Evolutionary conservation across 2,113 vertebrate species (phyloP).

Genomic region (Toxotes jaculatrix): DNA sequence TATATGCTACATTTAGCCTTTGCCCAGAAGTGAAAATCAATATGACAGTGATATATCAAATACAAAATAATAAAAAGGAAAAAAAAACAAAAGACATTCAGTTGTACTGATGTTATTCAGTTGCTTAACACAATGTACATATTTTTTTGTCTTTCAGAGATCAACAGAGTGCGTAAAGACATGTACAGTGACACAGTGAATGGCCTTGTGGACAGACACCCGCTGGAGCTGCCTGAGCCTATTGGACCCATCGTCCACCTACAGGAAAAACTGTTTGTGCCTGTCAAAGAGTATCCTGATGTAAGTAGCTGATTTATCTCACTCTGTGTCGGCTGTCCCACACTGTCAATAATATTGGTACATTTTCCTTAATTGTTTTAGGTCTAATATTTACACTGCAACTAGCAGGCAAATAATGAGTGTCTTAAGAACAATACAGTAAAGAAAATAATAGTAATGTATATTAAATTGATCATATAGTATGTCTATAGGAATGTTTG

Average conservation of each 20-base stretch:
- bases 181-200: slow-evolving; percentile 89
- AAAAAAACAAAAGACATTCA: background rate
- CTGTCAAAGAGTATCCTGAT: slow-evolving; percentile 89
- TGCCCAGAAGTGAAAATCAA: slow-evolving; percentile 61
- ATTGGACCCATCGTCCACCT: slow-evolving; percentile 85
- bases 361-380: background rate
- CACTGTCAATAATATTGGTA: background rate
- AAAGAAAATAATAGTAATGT: background rate
- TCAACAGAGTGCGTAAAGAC: slow-evolving; percentile 89
- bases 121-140: slow-evolving; percentile 29
- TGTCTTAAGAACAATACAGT: background rate
- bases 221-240: slow-evolving; percentile 86
- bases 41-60: slow-evolving; percentile 58
- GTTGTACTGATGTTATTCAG: background rate
- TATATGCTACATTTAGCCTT: slow-evolving; percentile 59
- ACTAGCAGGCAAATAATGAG: background rate
- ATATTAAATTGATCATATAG: background rate
- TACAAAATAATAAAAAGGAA: background rate
- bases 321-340: background rate
- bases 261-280: slow-evolving; percentile 90
- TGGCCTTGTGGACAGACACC: slow-evolving; percentile 86
- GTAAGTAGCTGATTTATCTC: slow-evolving; percentile 72
- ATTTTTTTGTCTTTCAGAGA: slow-evolving; percentile 82
- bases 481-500: background rate
- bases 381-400: slow-evolving; percentile 1